phyloP scores from a whole-genome alignment of 2,888 invertebrate genomes.

The Idaea dimidiata region DNA sequence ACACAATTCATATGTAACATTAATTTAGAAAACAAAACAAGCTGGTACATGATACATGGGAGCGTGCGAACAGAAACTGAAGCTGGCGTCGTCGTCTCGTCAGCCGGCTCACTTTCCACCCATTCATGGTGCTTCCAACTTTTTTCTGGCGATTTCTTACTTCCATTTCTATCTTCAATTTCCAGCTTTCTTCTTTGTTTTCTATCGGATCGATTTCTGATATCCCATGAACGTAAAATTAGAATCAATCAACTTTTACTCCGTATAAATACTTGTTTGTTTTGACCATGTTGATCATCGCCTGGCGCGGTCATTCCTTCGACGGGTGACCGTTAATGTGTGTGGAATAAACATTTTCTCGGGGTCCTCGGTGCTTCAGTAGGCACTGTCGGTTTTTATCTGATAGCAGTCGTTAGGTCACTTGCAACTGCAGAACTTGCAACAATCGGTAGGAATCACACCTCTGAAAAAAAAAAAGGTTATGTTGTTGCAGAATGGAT shows the following conservation, averaged over 20 bases:
- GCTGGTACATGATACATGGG: conserved; percentile 40
- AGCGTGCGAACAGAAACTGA: conserved; percentile 76
- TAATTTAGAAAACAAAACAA: conserved; percentile 50
- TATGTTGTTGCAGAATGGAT: background rate
- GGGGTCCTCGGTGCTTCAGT: too few species aligned
- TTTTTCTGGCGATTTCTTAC: conserved; percentile 76
- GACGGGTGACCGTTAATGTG: background rate
- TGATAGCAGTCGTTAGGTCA: too few species aligned
- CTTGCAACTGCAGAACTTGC: too few species aligned
- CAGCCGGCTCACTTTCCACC: conserved; percentile 74
- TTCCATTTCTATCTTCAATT: conserved; percentile 60
- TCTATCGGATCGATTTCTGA: conserved; percentile 13
- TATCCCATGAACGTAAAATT: background rate
- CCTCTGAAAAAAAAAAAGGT: too few species aligned
- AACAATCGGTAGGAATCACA: too few species aligned
- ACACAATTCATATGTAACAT: conserved; percentile 35
- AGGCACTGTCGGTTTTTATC: too few species aligned
- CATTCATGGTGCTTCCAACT: conserved; percentile 75
- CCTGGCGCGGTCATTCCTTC: too few species aligned
- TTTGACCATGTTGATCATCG: too few species aligned
- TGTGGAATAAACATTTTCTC: background rate
- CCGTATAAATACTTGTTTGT: background rate
- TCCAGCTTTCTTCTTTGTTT: conserved; percentile 67
- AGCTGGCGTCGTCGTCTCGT: conserved; percentile 45
- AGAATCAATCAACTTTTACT: background rate